Conservation (phyloP, 92 coral and sea anemone species). For the Anthopleura xanthogrammica region DNA sequence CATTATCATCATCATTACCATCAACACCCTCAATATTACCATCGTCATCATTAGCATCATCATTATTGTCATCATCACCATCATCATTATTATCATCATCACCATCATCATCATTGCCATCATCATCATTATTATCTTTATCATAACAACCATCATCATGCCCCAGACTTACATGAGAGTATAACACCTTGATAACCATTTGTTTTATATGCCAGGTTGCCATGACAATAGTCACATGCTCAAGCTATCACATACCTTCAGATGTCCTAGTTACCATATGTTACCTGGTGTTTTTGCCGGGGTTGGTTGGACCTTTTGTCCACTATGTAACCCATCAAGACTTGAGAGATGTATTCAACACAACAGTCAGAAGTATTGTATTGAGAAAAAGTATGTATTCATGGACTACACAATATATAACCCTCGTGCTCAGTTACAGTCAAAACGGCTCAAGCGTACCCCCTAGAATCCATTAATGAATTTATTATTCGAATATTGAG, state of each 20-base stretch:
- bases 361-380: neutral
- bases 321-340: slow-evolving; percentile 1
- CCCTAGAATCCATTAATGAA: too few relatives aligned
- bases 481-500: too few relatives aligned
- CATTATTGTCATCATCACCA: neutral
- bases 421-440: too few relatives aligned
- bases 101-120: neutral
- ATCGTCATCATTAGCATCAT: neutral
- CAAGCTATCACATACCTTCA: neutral
- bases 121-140: neutral
- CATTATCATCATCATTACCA: too few relatives aligned
- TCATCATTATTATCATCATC: neutral
- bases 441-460: too few relatives aligned
- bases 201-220: neutral
- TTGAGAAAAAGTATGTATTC: neutral
- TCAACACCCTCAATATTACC: neutral
- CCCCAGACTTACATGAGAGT: neutral
- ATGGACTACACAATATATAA: too few relatives aligned
- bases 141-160: neutral
- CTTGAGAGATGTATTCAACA: neutral
- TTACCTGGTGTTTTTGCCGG: neutral
- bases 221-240: slow-evolving; percentile 10
- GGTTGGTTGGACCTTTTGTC: slow-evolving; percentile 5
- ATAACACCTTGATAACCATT: neutral
- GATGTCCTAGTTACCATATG: neutral